A percentile compares a stretch with the other conserved stretches of the same genome.
Conservation (phyloP, 2,888 invertebrate species). For the Callyntrura sp. region DNA sequence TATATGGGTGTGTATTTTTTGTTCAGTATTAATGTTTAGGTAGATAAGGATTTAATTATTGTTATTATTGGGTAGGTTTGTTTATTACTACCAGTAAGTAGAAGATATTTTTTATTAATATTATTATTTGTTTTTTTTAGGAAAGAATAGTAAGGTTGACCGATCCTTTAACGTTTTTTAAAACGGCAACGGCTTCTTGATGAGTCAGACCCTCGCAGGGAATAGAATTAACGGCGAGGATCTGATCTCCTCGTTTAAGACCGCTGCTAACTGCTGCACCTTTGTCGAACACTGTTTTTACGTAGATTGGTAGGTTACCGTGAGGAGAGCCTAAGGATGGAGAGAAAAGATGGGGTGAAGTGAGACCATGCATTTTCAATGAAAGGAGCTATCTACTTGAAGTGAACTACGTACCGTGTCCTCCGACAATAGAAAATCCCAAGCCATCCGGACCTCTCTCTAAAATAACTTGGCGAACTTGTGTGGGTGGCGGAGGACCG, state of each 20-base stretch:
- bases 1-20: too few species aligned
- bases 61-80: too few species aligned
- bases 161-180: slow-evolving; percentile 86
- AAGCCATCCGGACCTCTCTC: slow-evolving; percentile 87
- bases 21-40: too few species aligned
- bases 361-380: not conserved
- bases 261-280: slow-evolving; percentile 85
- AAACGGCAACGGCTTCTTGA: slow-evolving; percentile 86
- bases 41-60: too few species aligned
- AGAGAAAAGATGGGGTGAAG: not conserved
- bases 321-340: slow-evolving; percentile 84
- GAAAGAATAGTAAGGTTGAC: slow-evolving; percentile 86
- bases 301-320: slow-evolving; percentile 87
- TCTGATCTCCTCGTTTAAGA: slow-evolving; percentile 86
- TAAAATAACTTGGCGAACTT: slow-evolving; percentile 85
- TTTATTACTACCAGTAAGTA: not conserved
- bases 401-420: slow-evolving; percentile 84
- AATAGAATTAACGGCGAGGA: slow-evolving; percentile 85
- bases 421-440: slow-evolving; percentile 88
- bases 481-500: slow-evolving; percentile 79
- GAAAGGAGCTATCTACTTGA: not conserved
- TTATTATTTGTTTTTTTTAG: slow-evolving; percentile 57
- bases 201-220: slow-evolving; percentile 85
- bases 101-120: not conserved
- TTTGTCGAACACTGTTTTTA: slow-evolving; percentile 86